Base-by-base conservation (phyloP, 92 coral and sea anemone genomes). In the Zoanthus solanderi region DNA sequence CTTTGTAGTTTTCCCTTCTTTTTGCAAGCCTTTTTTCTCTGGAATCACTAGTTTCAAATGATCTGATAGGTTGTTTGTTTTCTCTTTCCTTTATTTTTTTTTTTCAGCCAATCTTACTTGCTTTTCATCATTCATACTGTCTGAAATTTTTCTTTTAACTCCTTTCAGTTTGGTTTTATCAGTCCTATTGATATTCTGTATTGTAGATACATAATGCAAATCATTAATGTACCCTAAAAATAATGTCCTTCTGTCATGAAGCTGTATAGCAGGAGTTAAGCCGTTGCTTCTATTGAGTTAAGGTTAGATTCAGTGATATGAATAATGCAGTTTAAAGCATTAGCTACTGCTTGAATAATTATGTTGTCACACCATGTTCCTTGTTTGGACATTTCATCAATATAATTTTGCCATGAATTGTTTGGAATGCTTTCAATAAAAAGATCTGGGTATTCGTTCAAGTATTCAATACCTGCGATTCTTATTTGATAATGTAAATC, bases 1-100 rank as follows among this genome's bases (percentile, higher is more conserved):
- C 31, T 71, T 71, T 71, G 76, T 71, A 71, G 76, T 71, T 71
- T 72, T 72, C 53, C 75, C 75, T 72, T 72, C 53, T 72, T 72
- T 37, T 72, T 72, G 53, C 15, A 72, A 72, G 76, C 53, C 76
- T 3, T 37, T 72, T 72, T 72, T 72, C 53, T 72, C 76, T 72
- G 76, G 76, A 37, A 72, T 72, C 53, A 72, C 53, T 37, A 68
- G 68, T 61, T 61, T 61, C 68, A 61, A 16, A 16, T 58, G 65
- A 58, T 58, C 65, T 58, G 65, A 58, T 58, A 58, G 11, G 16
- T 58, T 58, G 65, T 58, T 58, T 17, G 68, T 61, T 61, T 61
- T 17, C 28, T 16, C 28, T 61, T 61, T 61, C 68, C 68, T 61
- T 61, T 61, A 16, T 61, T 17, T 61, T 61, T 56, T 61, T 56